Evolutionary conservation across 2,797 vertebrate genomes (phyloP), one percentile per base, ranked within the genome.

Genomic region (Girardinus metallicus): DNA sequence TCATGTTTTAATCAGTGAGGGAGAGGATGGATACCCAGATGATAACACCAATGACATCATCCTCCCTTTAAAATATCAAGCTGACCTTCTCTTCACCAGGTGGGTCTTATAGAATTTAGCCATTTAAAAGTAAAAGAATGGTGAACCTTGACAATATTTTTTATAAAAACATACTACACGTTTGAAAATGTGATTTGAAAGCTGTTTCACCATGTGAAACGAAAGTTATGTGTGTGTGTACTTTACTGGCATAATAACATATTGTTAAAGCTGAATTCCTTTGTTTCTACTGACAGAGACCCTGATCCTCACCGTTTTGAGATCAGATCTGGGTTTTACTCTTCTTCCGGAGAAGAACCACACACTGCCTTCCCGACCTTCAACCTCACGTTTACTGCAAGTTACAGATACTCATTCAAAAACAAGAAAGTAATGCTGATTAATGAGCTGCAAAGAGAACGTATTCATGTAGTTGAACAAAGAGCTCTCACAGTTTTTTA

Each of bases 21-120:
- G 98, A 0, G 95, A 97, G 0, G 98, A 98, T 26, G 93, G 90
- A 51, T 97, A 94, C 82, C 96, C 94, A 31, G 95, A 95, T 0
- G 96, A 99, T 94, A 99, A 99, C 84, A 60, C 62, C 0, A 97
- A 94, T 39, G 90, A 96, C 64, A 94, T 99, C 77, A 91, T 93
- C 74, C 94, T 97, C 51, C 95, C 94, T 66, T 93, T 99, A 62
- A 98, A 94, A 75, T 98, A 99, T 0, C 97, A 99, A 86, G 96
- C 96, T 0, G 97, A 99, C 26, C 87, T 99, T 29, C 97, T 99
- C 66, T 99, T 99, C 93, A 99, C 97, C 91, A 97, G 97, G 98
- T 99, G 85, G 73, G 74, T 6, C 34, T 51, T 26, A 0, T 2
- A 21, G 44, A 34, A 31, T 0, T 36, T 68, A 36, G 23, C 57